These are phyloP conservation scores for Tenualosa thibaudeaui DNA, from an alignment of 2,797 vertebrate genomes.

Conservation along the genomic window DNA sequence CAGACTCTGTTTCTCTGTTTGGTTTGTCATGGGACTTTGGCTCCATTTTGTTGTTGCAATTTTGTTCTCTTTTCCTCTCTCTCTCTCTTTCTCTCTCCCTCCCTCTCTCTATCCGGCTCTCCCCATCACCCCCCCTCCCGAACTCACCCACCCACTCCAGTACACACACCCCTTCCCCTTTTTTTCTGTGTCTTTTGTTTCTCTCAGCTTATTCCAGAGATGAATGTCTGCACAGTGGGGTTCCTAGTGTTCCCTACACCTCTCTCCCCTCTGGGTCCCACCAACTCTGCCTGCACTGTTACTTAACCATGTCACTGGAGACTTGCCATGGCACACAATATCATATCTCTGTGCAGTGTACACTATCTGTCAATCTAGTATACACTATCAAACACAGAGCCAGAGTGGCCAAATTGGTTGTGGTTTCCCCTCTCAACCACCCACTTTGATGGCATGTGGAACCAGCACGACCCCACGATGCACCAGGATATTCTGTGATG, in stretches of 20 bases:
- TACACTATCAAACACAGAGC: conserved; percentile 66
- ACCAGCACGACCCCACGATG: conserved; percentile 54
- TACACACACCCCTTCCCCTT: background rate
- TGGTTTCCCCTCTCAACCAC: conserved; percentile 58
- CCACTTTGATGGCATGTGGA: conserved; percentile 49
- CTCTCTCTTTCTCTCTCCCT: conserved; percentile 31
- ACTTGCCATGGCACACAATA: conserved; percentile 63
- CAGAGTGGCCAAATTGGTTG: conserved; percentile 74
- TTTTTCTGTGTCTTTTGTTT: conserved; percentile 66
- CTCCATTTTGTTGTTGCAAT: conserved; percentile 72
- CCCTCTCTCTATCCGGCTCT: conserved; percentile 39
- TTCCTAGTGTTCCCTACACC: conserved; percentile 53
- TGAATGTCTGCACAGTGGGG: conserved; percentile 72
- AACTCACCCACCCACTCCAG: background rate
- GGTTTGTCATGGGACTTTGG: conserved; percentile 82
- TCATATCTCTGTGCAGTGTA: conserved; percentile 50
- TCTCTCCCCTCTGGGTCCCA: conserved; percentile 58
- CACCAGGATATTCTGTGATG: conserved; percentile 50
- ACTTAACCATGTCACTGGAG: conserved; percentile 37
- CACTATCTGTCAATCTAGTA: conserved; percentile 24
- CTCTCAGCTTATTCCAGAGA: conserved; percentile 58
- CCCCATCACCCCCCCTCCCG: too few species aligned
- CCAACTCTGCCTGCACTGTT: conserved; percentile 13
- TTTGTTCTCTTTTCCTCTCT: conserved; percentile 47
- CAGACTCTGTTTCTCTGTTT: conserved; percentile 83